Evolutionary conservation across 2,797 vertebrate species (phyloP).

Genomic region (Columba guinea): DNA sequence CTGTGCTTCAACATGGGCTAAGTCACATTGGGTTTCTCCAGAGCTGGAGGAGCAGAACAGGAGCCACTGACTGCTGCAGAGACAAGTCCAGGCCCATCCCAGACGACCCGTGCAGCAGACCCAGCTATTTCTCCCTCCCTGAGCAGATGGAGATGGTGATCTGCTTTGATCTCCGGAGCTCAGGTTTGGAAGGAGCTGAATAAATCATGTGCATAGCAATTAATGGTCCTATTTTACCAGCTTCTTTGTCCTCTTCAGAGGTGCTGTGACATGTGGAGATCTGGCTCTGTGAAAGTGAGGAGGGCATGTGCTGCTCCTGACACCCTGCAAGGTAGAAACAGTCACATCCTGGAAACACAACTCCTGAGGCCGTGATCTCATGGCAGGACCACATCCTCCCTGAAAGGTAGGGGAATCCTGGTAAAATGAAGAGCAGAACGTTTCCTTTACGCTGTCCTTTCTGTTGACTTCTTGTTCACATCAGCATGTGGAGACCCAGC

Average conservation of each 20-base stretch:
- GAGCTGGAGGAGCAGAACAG: neutral
- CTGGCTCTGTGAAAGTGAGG: neutral
- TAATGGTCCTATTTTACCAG: neutral
- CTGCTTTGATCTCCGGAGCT: neutral
- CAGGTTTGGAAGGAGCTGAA: neutral
- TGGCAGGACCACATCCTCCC: neutral
- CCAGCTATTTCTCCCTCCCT: neutral
- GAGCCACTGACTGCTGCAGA: neutral
- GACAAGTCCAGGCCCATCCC: neutral
- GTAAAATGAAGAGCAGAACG: neutral
- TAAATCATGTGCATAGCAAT: neutral
- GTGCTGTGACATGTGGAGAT: neutral
- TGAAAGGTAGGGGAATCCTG: neutral
- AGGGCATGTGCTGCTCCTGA: neutral
- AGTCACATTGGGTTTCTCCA: neutral
- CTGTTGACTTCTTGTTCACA: neutral
- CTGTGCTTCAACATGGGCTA: neutral
- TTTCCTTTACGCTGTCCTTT: neutral
- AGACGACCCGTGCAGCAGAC: too few species aligned
- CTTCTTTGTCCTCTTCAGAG: neutral
- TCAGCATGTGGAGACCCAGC: neutral
- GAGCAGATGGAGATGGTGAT: neutral
- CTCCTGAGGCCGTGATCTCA: accelerated
- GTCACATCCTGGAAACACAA: neutral
- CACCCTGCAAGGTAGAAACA: neutral